These are phyloP conservation scores for Rhombomys opimus DNA, from an alignment of 2,113 vertebrate species.

Conservation along the genomic window DNA sequence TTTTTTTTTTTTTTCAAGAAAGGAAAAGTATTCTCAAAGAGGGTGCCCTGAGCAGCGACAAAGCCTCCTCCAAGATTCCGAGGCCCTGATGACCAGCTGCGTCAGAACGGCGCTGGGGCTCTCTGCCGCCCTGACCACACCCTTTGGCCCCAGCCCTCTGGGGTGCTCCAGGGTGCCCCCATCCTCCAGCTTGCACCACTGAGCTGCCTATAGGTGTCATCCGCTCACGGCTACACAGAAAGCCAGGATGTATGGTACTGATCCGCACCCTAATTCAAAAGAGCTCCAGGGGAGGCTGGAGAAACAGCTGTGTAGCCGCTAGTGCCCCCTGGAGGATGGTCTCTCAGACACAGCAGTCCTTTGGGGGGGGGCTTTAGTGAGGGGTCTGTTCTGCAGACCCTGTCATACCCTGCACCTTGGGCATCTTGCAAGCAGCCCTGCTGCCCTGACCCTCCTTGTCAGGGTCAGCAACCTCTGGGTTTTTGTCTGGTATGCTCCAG, in stretches of 20 bases:
- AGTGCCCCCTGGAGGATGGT: fast-evolving
- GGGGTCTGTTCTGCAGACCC: not conserved
- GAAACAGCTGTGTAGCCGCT: not conserved
- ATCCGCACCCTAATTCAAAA: not conserved
- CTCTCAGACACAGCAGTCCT: fast-evolving
- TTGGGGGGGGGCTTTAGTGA: not conserved
- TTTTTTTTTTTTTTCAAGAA: not conserved
- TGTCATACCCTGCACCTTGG: too few relatives aligned
- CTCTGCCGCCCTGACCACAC: not conserved
- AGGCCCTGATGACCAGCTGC: fast-evolving
- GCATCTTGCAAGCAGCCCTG: not conserved
- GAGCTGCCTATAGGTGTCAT: not conserved
- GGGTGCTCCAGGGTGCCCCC: not conserved
- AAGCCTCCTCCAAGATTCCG: not conserved
- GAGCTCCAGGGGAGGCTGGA: not conserved
- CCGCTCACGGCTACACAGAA: not conserved
- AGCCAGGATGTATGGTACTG: too few relatives aligned
- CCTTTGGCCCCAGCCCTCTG: not conserved
- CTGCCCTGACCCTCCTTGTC: not conserved
- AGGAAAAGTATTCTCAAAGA: not conserved
- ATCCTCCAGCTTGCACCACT: not conserved
- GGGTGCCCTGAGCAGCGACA: not conserved
- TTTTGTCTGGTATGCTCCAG: not conserved
- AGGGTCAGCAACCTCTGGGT: not conserved
- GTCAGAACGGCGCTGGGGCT: not conserved